Evolutionary conservation across 2,113 vertebrate species (phyloP).

Genomic region (Cyphomyrus plagiostoma): DNA sequence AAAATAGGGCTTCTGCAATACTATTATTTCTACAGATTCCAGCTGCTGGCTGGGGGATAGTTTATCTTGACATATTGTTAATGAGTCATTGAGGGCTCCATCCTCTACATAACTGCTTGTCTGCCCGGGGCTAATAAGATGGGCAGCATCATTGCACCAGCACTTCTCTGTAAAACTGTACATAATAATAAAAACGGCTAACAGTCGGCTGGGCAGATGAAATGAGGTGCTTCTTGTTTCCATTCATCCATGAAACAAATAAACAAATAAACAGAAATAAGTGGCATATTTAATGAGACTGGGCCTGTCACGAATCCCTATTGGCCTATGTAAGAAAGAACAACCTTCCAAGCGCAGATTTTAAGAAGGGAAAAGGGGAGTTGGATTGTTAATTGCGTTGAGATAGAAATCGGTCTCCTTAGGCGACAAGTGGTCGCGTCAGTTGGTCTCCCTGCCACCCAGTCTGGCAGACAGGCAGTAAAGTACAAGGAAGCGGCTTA

Average conservation of each 20-base stretch:
- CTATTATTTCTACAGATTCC: background rate
- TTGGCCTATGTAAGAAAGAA: background rate
- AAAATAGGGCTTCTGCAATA: background rate
- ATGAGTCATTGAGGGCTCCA: slow-evolving; percentile 3
- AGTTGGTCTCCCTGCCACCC: slow-evolving; percentile 63
- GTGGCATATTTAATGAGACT: background rate
- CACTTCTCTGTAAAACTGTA: background rate
- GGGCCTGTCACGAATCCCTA: background rate
- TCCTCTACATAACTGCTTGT: background rate
- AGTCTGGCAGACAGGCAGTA: slow-evolving; percentile 49
- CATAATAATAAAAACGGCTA: background rate
- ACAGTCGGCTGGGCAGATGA: background rate
- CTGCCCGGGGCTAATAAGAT: background rate
- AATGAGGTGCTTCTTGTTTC: background rate
- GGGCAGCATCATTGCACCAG: background rate
- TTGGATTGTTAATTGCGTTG: slow-evolving; percentile 51
- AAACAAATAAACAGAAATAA: background rate
- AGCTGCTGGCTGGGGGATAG: background rate
- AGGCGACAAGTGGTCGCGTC: slow-evolving; percentile 66
- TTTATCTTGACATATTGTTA: background rate
- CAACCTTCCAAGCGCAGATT: background rate
- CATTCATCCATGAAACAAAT: background rate
- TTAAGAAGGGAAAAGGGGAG: background rate
- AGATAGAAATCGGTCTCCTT: slow-evolving; percentile 68
- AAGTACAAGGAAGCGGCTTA: slow-evolving; percentile 56